Percentiles rank a stretch among this genome's conserved stretches.
These are phyloP conservation scores for Chaetura pelagica DNA, from an alignment of 2,113 vertebrate genomes.

Conservation along the genomic window DNA sequence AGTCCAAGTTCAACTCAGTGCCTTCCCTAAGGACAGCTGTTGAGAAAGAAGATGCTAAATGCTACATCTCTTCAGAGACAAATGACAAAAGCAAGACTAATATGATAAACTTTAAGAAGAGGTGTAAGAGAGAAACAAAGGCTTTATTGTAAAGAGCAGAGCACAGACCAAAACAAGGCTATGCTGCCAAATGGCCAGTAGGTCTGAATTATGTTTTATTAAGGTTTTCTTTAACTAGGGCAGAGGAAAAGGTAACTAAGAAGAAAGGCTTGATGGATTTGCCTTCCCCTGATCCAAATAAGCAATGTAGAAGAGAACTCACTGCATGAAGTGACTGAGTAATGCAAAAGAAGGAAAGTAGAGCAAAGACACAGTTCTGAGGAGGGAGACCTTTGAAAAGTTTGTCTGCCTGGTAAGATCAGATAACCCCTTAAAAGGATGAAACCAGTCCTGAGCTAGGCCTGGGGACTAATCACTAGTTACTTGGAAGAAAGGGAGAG, in stretches of 20 bases:
- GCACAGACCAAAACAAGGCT: background rate
- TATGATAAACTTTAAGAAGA: background rate
- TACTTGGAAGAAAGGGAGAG: background rate
- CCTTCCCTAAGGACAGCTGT: background rate
- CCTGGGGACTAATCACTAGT: background rate
- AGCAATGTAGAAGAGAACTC: background rate
- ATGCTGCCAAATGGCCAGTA: background rate
- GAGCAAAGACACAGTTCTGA: background rate
- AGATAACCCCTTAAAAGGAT: background rate
- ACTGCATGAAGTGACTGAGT: background rate
- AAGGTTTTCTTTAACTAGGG: background rate
- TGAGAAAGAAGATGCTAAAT: background rate
- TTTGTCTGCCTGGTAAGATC: background rate
- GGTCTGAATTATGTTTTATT: background rate
- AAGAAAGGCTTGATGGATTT: background rate
- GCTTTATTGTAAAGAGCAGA: background rate
- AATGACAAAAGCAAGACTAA: background rate
- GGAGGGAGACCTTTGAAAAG: background rate
- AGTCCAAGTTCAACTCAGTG: background rate
- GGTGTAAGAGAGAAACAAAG: background rate
- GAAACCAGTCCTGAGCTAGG: background rate
- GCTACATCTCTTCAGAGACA: background rate
- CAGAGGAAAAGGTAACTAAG: background rate
- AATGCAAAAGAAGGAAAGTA: background rate
- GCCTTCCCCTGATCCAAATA: background rate